Conservation (phyloP, 2,888 invertebrate genomes). For the Boloria selene region DNA sequence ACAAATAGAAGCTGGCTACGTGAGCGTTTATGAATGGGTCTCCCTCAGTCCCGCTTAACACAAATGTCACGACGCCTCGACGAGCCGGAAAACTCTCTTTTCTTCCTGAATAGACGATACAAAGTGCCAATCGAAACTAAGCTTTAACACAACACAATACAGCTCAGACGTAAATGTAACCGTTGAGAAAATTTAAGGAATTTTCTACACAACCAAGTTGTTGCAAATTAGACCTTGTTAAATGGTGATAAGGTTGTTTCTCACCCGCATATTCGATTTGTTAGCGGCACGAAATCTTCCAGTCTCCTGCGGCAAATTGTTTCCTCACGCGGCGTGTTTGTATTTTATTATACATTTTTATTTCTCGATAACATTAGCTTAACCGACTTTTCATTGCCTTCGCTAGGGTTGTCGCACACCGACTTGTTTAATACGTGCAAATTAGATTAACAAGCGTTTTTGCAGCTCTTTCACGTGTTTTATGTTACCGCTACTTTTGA, state of each 20-base stretch:
- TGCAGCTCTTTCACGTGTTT: constrained; percentile 26
- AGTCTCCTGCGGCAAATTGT: constrained; percentile 81
- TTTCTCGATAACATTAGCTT: constrained; percentile 83
- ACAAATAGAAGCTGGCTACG: constrained; percentile 62
- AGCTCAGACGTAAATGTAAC: constrained; percentile 46
- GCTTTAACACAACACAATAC: constrained; percentile 50
- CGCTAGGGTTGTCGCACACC: constrained; percentile 69
- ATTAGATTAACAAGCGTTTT: constrained; percentile 34
- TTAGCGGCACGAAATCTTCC: constrained; percentile 76
- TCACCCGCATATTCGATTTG: constrained; percentile 45
- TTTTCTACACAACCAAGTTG: constrained; percentile 58
- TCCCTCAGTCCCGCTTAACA: constrained; percentile 77
- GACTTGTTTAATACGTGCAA: constrained; percentile 38
- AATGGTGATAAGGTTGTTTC: constrained; percentile 42
- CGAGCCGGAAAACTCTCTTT: constrained; percentile 81
- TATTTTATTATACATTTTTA: constrained; percentile 83
- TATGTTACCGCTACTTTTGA: constrained; percentile 32
- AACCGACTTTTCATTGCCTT: constrained; percentile 82
- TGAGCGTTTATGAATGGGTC: constrained; percentile 73
- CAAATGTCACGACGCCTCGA: constrained; percentile 79
- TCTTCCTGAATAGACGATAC: constrained; percentile 74
- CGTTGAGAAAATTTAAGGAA: constrained; percentile 72
- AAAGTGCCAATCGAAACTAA: constrained; percentile 48
- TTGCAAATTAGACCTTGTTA: constrained; percentile 55
- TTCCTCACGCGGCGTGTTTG: constrained; percentile 81